These are phyloP conservation scores for Drosophila erecta DNA, from an alignment of 1,140 invertebrate species.

Conservation along the genomic window DNA sequence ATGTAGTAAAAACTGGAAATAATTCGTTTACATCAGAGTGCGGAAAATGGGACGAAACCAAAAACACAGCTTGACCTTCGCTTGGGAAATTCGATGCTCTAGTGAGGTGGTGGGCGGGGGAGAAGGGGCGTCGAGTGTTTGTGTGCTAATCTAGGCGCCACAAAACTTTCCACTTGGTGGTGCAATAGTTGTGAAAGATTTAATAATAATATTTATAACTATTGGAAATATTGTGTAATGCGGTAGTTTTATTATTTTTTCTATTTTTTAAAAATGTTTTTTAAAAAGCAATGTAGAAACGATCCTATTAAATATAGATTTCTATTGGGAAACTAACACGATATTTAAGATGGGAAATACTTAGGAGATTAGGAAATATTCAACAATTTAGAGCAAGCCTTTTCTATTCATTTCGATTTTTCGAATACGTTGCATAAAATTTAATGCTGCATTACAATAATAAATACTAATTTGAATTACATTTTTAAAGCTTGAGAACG, in stretches of 20 bases:
- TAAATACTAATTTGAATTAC: no score
- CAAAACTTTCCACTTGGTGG: slow-evolving; percentile 76
- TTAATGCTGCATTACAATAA: no score
- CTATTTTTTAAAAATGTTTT: no score
- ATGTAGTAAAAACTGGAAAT: slow-evolving; percentile 66
- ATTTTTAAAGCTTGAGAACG: no score
- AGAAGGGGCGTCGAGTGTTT: background rate
- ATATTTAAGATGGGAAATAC: no score
- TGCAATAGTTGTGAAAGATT: slow-evolving; percentile 49
- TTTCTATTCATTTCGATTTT: no score
- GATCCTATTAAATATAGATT: no score
- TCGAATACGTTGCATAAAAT: no score
- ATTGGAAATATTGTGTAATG: slow-evolving; percentile 7
- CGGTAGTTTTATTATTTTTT: no score
- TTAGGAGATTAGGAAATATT: no score
- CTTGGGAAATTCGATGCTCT: slow-evolving; percentile 67
- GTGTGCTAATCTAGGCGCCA: slow-evolving; percentile 45
- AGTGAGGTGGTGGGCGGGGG: background rate
- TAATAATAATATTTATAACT: slow-evolving; percentile 30
- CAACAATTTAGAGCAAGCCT: no score
- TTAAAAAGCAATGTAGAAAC: background rate
- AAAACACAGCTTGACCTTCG: slow-evolving; percentile 76
- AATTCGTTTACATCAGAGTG: slow-evolving; percentile 27
- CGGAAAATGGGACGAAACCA: slow-evolving; percentile 35
- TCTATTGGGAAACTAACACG: no score